Evolutionary conservation across 53 echinoderm and acorn worm species (phyloP).

Genomic region (Stichopus horrens): DNA sequence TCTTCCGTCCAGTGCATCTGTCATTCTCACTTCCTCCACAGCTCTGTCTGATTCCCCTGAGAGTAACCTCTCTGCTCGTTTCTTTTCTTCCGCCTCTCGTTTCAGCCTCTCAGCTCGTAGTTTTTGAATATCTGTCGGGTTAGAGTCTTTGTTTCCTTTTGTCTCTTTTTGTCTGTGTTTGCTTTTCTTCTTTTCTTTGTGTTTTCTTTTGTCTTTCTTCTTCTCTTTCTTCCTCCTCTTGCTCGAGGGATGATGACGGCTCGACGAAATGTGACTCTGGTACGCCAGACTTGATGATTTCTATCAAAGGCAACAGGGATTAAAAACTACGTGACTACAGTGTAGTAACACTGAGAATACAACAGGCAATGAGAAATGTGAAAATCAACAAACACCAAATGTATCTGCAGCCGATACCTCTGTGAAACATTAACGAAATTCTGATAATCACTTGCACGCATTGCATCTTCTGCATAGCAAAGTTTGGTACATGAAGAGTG

Average conservation of each 20-base stretch:
- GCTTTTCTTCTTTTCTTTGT: conserved; percentile 60
- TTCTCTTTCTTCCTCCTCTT: conserved; percentile 18
- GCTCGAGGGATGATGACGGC: neutral
- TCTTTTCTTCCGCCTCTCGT: conserved; percentile 75
- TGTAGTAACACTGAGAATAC: neutral
- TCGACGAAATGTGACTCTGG: conserved; percentile 35
- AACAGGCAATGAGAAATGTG: neutral
- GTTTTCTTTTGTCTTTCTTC: conserved; percentile 34
- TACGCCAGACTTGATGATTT: neutral
- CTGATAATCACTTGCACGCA: too few relatives aligned
- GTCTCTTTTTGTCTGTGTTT: conserved; percentile 35
- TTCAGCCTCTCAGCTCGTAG: conserved; percentile 80
- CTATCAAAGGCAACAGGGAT: neutral
- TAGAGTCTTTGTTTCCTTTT: conserved; percentile 33
- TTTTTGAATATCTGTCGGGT: conserved; percentile 58
- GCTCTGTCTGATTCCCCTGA: conserved; percentile 56
- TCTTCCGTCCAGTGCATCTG: conserved; percentile 70
- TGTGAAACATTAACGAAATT: too few relatives aligned
- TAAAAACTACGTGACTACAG: neutral
- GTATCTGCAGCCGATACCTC: neutral
- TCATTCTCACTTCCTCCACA: conserved; percentile 21
- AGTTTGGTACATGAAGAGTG: too few relatives aligned
- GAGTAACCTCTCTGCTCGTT: conserved; percentile 66
- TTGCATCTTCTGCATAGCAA: too few relatives aligned
- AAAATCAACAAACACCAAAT: neutral